Evolutionary conservation across 2,888 invertebrate species (phyloP), one percentile per base, ranked within the genome.

Genomic region (Eupithecia exiguata): DNA sequence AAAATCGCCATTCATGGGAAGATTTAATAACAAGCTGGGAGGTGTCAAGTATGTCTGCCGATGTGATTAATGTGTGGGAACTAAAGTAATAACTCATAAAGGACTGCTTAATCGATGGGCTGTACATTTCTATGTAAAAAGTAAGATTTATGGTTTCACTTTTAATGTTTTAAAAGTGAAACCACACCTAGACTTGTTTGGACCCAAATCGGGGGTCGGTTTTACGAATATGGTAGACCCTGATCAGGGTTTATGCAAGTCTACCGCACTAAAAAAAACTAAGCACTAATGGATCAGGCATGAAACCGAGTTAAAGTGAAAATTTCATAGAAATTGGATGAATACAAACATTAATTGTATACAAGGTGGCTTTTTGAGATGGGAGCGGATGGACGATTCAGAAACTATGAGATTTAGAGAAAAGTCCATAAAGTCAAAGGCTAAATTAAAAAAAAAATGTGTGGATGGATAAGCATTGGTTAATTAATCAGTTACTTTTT

Each of bases 31-130:
- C 43, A 66, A 65, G 12, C 36, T 18, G 30, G 5, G 36, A 65
- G 38, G 63, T 65, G 63, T 65, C 66, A 66, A 40, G 21, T 66
- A 40, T 69, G 43, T 63, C 40, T 30, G 36, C 63, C n/a, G 36
- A 61, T 70, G 14, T 74, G 67, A 75, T 72, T 70, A 40, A 75
- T 72, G 71, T 5, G 62, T 75, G 74, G 61, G 71, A 75, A 72
- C 69, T 67, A 35, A 35, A 62, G 36, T 38, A 63, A 66, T 66
- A 21, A 25, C 3, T 30, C 25, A 21, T 66, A 21, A 21, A 66
- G 25, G 21, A 16, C n/a, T 40, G 35, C 35, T 30, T 12, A 49
- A 12, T 12, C 14, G 1, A 58, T 58, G 21, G 1, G 9, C 53
- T 53, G 25, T 58, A 58, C 0, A 10, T 58, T 58, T 58, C 12